phyloP scores from a whole-genome alignment of 2,797 vertebrate genomes.

The Gephyroberyx darwinii region DNA sequence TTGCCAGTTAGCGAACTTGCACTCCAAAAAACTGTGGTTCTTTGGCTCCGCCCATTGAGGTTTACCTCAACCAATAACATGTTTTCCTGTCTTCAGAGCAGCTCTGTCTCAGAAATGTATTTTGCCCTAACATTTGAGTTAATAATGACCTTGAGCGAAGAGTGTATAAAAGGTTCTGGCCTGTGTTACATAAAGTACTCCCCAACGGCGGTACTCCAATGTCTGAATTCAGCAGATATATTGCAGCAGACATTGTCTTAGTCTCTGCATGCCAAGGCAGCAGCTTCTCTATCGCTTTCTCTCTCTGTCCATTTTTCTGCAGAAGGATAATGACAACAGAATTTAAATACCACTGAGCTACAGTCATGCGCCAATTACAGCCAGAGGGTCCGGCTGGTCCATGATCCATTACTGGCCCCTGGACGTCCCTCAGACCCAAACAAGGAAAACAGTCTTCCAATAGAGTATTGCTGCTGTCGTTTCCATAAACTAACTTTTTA shows the following conservation, averaged over 20 bases:
- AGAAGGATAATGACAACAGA: conserved; percentile 36
- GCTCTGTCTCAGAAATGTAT: too few species aligned
- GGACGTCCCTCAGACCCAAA: not conserved
- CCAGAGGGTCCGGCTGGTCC: not conserved
- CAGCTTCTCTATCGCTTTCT: not conserved
- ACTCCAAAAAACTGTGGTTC: too few species aligned
- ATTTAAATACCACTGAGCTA: conserved; percentile 22
- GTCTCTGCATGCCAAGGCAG: conserved; percentile 13
- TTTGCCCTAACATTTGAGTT: too few species aligned
- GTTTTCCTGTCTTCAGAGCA: too few species aligned
- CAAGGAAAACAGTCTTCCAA: not conserved
- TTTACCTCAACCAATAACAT: too few species aligned
- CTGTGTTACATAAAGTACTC: not conserved
- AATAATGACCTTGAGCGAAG: too few species aligned
- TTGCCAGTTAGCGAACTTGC: too few species aligned
- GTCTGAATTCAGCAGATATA: not conserved
- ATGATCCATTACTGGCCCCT: not conserved
- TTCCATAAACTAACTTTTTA: conserved; percentile 4
- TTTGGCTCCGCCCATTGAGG: too few species aligned
- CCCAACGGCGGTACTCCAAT: not conserved
- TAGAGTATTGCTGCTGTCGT: not conserved
- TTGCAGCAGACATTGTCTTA: not conserved
- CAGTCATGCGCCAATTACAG: conserved; percentile 30
- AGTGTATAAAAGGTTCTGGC: too few species aligned
- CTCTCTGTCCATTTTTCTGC: conserved; percentile 18